Evolutionary conservation across 1,140 invertebrate species (phyloP), one percentile per base, ranked within the genome.

Genomic region (Brachionus asplanchnoidis): DNA sequence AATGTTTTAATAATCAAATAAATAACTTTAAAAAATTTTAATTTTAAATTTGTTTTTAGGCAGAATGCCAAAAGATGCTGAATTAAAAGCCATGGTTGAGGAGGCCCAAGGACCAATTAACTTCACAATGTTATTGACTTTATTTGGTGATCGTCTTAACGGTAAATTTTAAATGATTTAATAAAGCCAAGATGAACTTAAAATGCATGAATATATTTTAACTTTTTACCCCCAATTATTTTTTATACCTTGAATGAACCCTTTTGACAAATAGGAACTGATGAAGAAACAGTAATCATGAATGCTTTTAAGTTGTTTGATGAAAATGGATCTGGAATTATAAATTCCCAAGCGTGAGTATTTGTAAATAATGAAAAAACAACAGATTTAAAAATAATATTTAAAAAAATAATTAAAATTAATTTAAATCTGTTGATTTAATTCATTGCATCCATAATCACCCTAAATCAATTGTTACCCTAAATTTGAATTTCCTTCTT

Each of bases 231-330:
- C 6, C 32, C 32, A 0, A 36, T 36, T 36, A 7, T 36, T 28
- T 70, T 70, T 42, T 42, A 44, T 3, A 44, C 17, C 4, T 46
- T 75, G 17, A 42, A 73, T 40, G 28, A 40, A 73, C 14, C 44
- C 44, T 42, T 36, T 26, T 68, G n/a, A 14, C 28, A 53, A 14
- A 9, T 11, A 80, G 97, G 97, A 32, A 97, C 96, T 12, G 96
- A 97, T 90, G 95, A 95, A 32, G 96, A 97, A 89, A 95, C 96
- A 90, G 95, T 97, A 0, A 97, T 97, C 86, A 95, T 97, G 88
- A 97, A 97, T 91, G 96, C 96, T 28, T 97, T 97, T 89, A 95
- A 95, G 88, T 97, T 95, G 90, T 97, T 97, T 88, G 96, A 97
- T 88, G 95, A 97, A 90, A 95, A 96, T 87, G 97, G 97, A 88